phyloP scores from a whole-genome alignment of 2,797 vertebrate species.

The Muraenolepis orangiensis region DNA sequence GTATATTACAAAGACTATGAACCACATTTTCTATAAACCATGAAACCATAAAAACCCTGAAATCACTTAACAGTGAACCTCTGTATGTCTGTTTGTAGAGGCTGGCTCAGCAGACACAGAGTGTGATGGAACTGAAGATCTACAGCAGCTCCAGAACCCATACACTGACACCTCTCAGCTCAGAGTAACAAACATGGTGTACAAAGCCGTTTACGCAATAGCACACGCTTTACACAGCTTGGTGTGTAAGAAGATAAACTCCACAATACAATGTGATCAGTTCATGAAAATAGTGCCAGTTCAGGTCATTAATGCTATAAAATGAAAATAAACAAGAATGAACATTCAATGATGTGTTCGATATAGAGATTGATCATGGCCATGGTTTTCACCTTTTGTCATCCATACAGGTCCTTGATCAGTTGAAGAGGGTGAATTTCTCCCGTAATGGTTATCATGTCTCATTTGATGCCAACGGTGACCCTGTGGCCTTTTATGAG shows the following conservation, averaged over 20 bases:
- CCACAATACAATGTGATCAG: constrained; percentile 42
- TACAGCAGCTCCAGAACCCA: constrained; percentile 38
- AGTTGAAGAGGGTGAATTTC: constrained; percentile 62
- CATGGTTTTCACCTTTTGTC: not conserved
- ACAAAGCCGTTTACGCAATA: constrained; percentile 70
- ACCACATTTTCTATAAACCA: no score
- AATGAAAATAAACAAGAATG: not conserved
- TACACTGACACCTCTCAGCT: constrained; percentile 68
- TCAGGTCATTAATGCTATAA: constrained; percentile 47
- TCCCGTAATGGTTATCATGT: constrained; percentile 60
- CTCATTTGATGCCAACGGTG: constrained; percentile 71
- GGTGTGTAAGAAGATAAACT: constrained; percentile 44
- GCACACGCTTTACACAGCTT: constrained; percentile 62
- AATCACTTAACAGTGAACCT: not conserved
- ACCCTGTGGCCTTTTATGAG: constrained; percentile 69
- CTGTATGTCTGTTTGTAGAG: constrained; percentile 6
- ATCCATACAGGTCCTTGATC: constrained; percentile 48
- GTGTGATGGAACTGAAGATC: constrained; percentile 59
- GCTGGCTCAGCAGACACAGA: not conserved
- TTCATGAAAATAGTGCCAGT: constrained; percentile 34
- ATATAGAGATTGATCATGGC: not conserved
- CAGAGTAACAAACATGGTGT: constrained; percentile 66
- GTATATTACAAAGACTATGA: not conserved
- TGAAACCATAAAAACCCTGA: no score
- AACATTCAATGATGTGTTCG: not conserved